Evolutionary conservation across 2,888 invertebrate species (phyloP).

Genomic region (Aphodius sticticus): DNA sequence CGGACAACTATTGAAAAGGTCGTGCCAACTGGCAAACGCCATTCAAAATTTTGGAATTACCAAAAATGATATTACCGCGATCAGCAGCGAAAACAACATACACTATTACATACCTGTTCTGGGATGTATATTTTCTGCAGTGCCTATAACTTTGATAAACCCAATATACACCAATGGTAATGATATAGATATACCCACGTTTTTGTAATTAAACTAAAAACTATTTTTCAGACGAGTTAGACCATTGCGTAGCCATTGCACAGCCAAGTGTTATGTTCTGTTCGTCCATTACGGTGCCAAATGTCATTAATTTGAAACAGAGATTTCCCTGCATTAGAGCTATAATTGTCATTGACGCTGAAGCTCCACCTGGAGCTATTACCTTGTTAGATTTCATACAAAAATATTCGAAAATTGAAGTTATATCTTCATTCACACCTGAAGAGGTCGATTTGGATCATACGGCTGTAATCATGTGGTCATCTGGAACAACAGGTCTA

Average conservation of each 20-base stretch:
- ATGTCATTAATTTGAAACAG: constrained; percentile 63
- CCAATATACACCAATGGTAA: constrained; percentile 8
- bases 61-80: background rate
- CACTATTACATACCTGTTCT: constrained; percentile 14
- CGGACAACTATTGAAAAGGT: constrained; percentile 12
- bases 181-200: background rate
- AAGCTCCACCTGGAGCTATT: constrained; percentile 61
- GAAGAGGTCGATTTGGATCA: constrained; percentile 64
- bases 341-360: constrained; percentile 64
- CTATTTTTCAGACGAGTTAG: constrained; percentile 54
- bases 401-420: constrained; percentile 50
- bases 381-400: constrained; percentile 54
- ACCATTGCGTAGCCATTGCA: constrained; percentile 68
- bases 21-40: constrained; percentile 17
- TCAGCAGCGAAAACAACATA: constrained; percentile 26
- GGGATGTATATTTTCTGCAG: constrained; percentile 14
- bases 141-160: constrained; percentile 17
- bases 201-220: background rate
- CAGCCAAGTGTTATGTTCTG: constrained; percentile 73
- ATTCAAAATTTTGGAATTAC: constrained; percentile 12
- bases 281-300: constrained; percentile 65
- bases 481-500: constrained; percentile 83
- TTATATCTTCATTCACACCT: constrained; percentile 57
- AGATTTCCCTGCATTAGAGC: constrained; percentile 62
- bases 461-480: constrained; percentile 73